Evolutionary conservation across 2,888 invertebrate species (phyloP), one percentile per base, ranked within the genome.

Genomic region (Sepioteuthis lessoniana): DNA sequence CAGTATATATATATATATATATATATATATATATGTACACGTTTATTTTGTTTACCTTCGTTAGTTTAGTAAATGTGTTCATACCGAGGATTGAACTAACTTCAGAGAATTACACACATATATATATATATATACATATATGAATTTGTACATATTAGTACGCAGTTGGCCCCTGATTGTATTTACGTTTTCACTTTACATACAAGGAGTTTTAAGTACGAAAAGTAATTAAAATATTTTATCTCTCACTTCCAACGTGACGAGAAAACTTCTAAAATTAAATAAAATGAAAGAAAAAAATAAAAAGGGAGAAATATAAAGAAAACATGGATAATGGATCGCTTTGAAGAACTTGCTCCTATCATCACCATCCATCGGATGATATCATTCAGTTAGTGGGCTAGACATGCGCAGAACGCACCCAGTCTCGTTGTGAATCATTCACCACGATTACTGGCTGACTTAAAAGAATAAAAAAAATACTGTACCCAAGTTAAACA

Each of bases 191-290:
- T 76, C 10, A 2, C n/a, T n/a, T 76, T 76, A 76, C 76, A 76
- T 76, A 76, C 31, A 31, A 7, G 3, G 21, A 76, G 13, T 16
- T 76, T 55, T 35, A 13, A n/a, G n/a, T n/a, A 76, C n/a, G n/a
- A 76, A 76, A 76, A 76, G 76, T n/a, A 76, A 76, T 76, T 76
- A 76, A 76, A 76, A 76, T 76, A 76, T 76, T n/a, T 76, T 76
- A 76, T 76, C 76, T n/a, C n/a, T 0, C 76, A 76, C 76, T 76
- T 76, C 60, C 13, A 76, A 76, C n/a, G n/a, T n/a, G 76, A n/a
- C 13, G n/a, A 76, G n/a, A n/a, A 76, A n/a, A 76, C 55, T 25
- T 25, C 19, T 5, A 25, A 25, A 55, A 55, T 55, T 25, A 55
- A 25, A 55, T 25, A 4, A 55, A 55, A 21, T 1, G 16, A 19